Evolutionary conservation across 2,113 vertebrate genomes (phyloP).

Genomic region (Serranochromis macrocephalus): DNA sequence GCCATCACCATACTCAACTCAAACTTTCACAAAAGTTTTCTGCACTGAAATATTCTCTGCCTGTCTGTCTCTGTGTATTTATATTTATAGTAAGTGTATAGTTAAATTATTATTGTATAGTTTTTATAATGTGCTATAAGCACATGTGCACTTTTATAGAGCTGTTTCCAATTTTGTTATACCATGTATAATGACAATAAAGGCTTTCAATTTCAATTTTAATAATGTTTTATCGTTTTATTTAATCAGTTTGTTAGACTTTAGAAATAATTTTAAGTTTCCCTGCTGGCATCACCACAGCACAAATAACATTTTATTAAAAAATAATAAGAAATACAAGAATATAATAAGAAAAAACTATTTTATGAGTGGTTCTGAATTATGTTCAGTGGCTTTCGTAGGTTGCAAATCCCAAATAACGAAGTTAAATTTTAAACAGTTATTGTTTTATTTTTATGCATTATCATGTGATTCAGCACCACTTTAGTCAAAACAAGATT

Average conservation of each 20-base stretch:
- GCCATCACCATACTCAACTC: fast-evolving
- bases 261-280: neutral
- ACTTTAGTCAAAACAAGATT: neutral
- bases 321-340: neutral
- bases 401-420: neutral
- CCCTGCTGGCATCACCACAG: neutral
- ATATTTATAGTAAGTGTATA: neutral
- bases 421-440: neutral
- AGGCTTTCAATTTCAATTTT: neutral
- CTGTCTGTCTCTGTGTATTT: too few relatives aligned
- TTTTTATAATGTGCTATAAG: neutral
- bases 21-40: neutral
- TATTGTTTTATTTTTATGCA: neutral
- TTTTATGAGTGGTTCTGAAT: neutral
- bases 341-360: neutral
- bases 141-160: neutral
- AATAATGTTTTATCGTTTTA: neutral
- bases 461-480: neutral
- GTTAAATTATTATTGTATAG: neutral
- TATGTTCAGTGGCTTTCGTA: neutral
- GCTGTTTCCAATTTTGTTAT: neutral
- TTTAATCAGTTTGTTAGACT: neutral
- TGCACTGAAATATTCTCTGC: neutral
- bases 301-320: neutral
- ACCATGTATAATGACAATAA: neutral